These are phyloP conservation scores for Ips typographus DNA, from an alignment of 1,140 invertebrate genomes.

Conservation along the genomic window DNA sequence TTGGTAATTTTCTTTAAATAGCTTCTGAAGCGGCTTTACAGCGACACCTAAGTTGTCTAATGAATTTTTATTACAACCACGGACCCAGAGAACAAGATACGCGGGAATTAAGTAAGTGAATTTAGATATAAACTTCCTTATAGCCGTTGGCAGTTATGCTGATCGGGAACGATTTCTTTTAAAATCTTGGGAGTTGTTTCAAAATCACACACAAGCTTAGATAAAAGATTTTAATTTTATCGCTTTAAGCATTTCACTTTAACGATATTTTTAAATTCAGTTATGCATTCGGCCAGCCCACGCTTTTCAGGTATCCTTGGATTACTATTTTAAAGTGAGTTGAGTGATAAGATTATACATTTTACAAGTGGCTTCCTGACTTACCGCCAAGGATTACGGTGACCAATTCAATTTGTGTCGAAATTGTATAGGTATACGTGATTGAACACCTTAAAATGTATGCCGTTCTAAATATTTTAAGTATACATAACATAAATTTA, in stretches of 20 bases:
- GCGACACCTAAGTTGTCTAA: too few relatives aligned
- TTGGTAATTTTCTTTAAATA: conserved; percentile 11
- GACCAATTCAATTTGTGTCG: too few relatives aligned
- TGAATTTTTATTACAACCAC: too few relatives aligned
- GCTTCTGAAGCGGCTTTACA: neutral
- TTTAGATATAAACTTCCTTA: too few relatives aligned
- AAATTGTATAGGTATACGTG: too few relatives aligned
- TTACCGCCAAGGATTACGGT: too few relatives aligned
- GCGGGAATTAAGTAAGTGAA: too few relatives aligned
- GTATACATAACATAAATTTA: conserved; percentile 9
- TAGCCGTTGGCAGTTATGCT: neutral
- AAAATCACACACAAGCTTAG: conserved; percentile 14
- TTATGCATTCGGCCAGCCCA: conserved; percentile 12
- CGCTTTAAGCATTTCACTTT: conserved; percentile 11
- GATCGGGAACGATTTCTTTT: conserved; percentile 13
- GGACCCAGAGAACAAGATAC: too few relatives aligned
- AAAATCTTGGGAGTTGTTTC: neutral
- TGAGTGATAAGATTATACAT: conserved; percentile 22
- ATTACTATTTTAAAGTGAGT: conserved; percentile 18
- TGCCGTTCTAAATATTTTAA: conserved; percentile 12
- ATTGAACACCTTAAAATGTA: neutral
- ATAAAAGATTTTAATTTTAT: conserved; percentile 22
- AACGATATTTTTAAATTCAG: conserved; percentile 20
- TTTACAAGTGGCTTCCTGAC: conserved; percentile 10
- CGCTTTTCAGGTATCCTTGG: conserved; percentile 1